Evolutionary conservation across 1,140 invertebrate genomes (phyloP).

Genomic region (Brachionus sp.): DNA sequence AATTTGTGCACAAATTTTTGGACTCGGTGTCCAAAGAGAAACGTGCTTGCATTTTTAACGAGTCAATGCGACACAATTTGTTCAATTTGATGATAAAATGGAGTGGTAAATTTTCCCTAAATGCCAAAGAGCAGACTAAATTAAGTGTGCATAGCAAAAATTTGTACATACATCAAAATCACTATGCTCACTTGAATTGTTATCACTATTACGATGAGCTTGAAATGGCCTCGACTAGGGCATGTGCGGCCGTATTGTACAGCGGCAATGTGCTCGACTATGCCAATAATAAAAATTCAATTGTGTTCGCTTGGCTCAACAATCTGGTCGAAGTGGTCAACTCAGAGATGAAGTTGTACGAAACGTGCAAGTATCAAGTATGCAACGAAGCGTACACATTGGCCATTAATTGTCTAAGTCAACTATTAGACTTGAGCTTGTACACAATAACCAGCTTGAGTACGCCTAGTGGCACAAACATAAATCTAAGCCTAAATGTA

Average conservation of each 20-base stretch:
- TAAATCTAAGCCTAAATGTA: background rate
- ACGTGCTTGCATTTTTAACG: background rate
- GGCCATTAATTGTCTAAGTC: slow-evolving; percentile 84
- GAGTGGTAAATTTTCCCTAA: slow-evolving; percentile 72
- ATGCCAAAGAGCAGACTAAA: background rate
- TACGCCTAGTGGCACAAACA: background rate
- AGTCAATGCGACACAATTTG: background rate
- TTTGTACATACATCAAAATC: slow-evolving; percentile 18
- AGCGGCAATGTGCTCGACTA: slow-evolving; percentile 88
- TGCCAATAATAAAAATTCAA: slow-evolving; percentile 75
- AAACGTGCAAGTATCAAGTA: slow-evolving; percentile 13
- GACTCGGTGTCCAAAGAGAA: background rate
- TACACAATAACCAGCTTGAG: slow-evolving; percentile 67
- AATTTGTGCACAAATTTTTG: slow-evolving; percentile 25
- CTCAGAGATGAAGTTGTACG: slow-evolving; percentile 66
- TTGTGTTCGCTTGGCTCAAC: slow-evolving; percentile 87
- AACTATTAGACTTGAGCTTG: slow-evolving; percentile 90
- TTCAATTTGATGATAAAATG: slow-evolving; percentile 34
- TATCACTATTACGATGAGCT: slow-evolving; percentile 61
- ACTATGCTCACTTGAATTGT: slow-evolving; percentile 13
- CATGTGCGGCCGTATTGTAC: slow-evolving; percentile 87
- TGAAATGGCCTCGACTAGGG: slow-evolving; percentile 68
- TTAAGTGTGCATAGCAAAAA: background rate
- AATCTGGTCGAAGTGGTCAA: slow-evolving; percentile 74
- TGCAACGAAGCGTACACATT: slow-evolving; percentile 74